These are phyloP conservation scores for Ginglymostoma cirratum DNA, from an alignment of 2,113 vertebrate species.

Conservation along the genomic window DNA sequence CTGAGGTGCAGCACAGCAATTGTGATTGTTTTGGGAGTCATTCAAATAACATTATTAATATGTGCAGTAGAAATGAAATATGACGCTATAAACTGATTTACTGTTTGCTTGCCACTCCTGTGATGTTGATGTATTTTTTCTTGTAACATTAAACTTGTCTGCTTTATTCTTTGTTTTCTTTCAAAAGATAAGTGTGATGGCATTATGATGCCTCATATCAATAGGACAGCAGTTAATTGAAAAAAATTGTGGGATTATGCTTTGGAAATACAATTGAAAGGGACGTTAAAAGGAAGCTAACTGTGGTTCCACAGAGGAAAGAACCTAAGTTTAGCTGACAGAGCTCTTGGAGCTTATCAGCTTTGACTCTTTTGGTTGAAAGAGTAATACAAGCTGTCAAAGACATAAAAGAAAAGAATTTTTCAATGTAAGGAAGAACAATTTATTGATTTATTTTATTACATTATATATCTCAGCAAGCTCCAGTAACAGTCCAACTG, in stretches of 20 bases:
- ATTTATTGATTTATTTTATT: conserved; percentile 18
- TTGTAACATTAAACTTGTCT: neutral
- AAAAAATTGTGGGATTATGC: neutral
- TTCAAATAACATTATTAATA: neutral
- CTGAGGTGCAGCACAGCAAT: neutral
- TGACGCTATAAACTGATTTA: neutral
- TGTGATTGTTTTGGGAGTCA: neutral
- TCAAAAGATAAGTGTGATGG: neutral
- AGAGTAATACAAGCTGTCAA: neutral
- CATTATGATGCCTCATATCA: neutral
- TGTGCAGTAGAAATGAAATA: neutral
- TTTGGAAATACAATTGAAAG: neutral
- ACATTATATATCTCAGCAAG: conserved; percentile 1
- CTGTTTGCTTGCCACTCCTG: neutral
- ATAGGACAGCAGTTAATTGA: neutral
- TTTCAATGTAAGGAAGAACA: neutral
- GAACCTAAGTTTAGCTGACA: neutral
- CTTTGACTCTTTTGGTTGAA: neutral
- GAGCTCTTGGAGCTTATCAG: neutral
- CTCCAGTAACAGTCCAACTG: neutral
- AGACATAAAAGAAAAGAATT: neutral
- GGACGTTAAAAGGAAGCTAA: neutral
- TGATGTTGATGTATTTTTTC: neutral
- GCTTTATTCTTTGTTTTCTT: neutral
- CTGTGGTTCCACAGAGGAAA: neutral